Base-by-base conservation (phyloP, 1,140 invertebrate species). In the Leucophenga varia region DNA sequence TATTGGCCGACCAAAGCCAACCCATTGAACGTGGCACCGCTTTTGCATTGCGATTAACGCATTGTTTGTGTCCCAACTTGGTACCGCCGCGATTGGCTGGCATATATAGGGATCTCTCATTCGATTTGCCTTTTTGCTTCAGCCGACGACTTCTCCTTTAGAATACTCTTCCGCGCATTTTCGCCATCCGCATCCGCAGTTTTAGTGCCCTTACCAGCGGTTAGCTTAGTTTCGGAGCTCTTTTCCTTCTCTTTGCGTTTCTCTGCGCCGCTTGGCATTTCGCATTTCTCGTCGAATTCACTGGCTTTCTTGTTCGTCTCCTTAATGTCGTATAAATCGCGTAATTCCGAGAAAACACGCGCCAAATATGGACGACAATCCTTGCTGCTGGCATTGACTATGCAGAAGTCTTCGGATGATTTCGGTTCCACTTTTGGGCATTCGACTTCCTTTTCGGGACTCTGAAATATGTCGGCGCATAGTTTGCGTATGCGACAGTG, bases 291-390 rank as follows among this genome's bases (percentile, higher is more conserved):
- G 12, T 60, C 47, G 9, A 39, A 22, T 0, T 55, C 49, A 1
- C 55, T 45, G 7, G 7, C 35, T 17, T 52, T 40, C 14, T 46
- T 49, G 10, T 53, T 56, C 3, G 32, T 47, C 5, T 61, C 52
- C 22, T 57, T 59, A 9, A 72, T 47, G 36, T 64, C 53, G 38
- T 72, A 73, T 2, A 73, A 47, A 44, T 73, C 69, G 10, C 57
- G 52, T 3, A 73, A 37, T 20, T 73, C 70, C 5, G 69, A 73
- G 25, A 73, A 73, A 0, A 73, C 70, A 1, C 55, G 53, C 3
- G 65, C 57, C 40, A 73, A 32, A 40, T 70, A 59, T 2, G 65
- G 65, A 2, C 69, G 54, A 18, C 55, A 56, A 6, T 70, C 56
- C 0, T 52, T 49, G 3, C 19, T 47, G 21, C 40, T 61, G 1